A percentile compares a stretch with the other conserved stretches of the same genome.
Conservation (phyloP, 1,140 invertebrate species). For the Brachionus angularis region DNA sequence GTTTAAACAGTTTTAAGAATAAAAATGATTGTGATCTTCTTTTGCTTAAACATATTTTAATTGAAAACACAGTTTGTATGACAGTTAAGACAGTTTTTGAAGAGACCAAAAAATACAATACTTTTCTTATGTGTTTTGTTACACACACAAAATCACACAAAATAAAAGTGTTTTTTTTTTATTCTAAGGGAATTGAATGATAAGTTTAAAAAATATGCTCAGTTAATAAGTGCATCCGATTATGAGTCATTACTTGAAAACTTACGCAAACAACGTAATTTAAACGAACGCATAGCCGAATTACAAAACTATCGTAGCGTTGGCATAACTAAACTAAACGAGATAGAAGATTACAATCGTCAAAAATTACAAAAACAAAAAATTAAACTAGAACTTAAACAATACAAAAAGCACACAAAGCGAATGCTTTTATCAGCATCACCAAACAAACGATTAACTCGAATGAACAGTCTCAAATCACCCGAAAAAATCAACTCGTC, state of each 20-base stretch:
- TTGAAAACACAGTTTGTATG: no score
- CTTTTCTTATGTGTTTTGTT: no score
- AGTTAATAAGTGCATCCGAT: constrained; percentile 78
- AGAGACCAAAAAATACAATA: no score
- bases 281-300: constrained; percentile 74
- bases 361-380: constrained; percentile 6
- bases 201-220: constrained; percentile 74
- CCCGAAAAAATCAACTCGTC: background rate
- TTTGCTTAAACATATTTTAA: no score
- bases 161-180: no score
- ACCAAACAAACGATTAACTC: constrained; percentile 23
- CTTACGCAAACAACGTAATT: constrained; percentile 68
- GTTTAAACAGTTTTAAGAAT: no score
- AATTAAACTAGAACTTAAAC: constrained; percentile 1
- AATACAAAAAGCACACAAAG: constrained; percentile 16
- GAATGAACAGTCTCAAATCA: background rate
- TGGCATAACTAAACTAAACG: constrained; percentile 55
- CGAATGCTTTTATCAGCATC: background rate
- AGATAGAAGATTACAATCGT: constrained; percentile 46
- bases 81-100: no score
- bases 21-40: no score
- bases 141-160: no score
- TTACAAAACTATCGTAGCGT: constrained; percentile 62
- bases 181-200: constrained; percentile 62
- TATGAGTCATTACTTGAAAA: constrained; percentile 72